Evolutionary conservation across 1,140 invertebrate species (phyloP).

Genomic region (Pachypsylla venusta): DNA sequence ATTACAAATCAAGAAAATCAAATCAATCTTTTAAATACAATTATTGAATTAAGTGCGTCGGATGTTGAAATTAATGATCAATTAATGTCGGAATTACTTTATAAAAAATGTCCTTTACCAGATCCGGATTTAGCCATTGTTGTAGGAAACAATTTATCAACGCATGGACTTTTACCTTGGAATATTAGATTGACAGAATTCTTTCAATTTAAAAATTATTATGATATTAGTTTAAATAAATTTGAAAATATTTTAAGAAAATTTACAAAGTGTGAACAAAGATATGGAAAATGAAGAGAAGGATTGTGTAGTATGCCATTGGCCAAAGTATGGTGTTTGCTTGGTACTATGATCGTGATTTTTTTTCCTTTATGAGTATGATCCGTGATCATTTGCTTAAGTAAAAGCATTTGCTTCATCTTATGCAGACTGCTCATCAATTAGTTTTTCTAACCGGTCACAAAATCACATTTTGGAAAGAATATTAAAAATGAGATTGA

Average conservation of each 20-base stretch:
- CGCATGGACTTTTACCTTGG: neutral
- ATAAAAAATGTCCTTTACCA: neutral
- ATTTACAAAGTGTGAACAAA: constrained; percentile 6
- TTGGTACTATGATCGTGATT: no score
- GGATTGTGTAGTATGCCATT: no score
- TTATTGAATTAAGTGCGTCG: neutral
- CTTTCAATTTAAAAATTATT: constrained; percentile 9
- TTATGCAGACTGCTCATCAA: no score
- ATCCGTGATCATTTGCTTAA: no score
- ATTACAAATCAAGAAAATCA: neutral
- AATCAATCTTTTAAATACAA: neutral
- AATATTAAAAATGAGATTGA: no score
- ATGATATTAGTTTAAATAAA: constrained; percentile 4
- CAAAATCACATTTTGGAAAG: no score
- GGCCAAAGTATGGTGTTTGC: no score
- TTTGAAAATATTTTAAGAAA: constrained; percentile 1
- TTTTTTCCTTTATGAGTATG: no score
- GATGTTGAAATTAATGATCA: neutral
- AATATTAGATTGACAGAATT: constrained; percentile 5
- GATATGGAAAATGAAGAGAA: neutral
- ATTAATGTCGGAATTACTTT: neutral
- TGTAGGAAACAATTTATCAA: neutral
- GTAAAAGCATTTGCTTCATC: no score
- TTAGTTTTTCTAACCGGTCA: no score
- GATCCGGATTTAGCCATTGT: constrained; percentile 1